These are phyloP conservation scores for Epinephelus cyanopodus DNA, from an alignment of 2,113 vertebrate species.

Conservation along the genomic window DNA sequence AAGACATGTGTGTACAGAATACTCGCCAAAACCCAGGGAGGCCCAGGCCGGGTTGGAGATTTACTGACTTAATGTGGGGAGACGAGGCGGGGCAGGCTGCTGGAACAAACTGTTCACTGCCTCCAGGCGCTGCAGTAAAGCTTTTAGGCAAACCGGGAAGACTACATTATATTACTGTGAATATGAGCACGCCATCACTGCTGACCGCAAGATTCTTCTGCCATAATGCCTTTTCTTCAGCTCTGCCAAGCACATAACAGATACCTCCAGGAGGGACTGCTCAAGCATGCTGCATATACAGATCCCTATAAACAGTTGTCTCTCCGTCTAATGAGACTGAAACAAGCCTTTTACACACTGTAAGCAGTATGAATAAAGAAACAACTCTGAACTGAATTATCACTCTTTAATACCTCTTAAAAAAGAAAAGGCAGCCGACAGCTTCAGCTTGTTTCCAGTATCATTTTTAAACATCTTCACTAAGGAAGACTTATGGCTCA, in stretches of 20 bases:
- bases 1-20: conserved; percentile 41
- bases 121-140: conserved; percentile 21
- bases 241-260: conserved; percentile 39
- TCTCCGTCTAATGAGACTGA: conserved; percentile 18
- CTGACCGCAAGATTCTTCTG: conserved; percentile 8
- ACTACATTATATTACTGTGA: conserved; percentile 6
- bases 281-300: background rate
- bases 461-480: conserved; percentile 47
- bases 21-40: conserved; percentile 53
- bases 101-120: conserved; percentile 73
- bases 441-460: conserved; percentile 59
- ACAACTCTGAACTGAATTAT: conserved; percentile 32
- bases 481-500: conserved; percentile 61
- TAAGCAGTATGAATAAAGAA: conserved; percentile 24
- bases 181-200: background rate
- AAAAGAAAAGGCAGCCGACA: conserved; percentile 69
- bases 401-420: conserved; percentile 66
- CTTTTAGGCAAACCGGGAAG: conserved; percentile 32
- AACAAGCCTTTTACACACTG: background rate
- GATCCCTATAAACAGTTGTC: conserved; percentile 6
- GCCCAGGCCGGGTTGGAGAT: conserved; percentile 64
- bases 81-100: conserved; percentile 48
- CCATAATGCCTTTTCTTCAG: conserved; percentile 22
- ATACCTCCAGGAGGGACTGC: conserved; percentile 6
- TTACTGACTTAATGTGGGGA: conserved; percentile 53